These are phyloP conservation scores for Trichechus manatus DNA, from an alignment of 2,113 vertebrate genomes.

Conservation along the genomic window DNA sequence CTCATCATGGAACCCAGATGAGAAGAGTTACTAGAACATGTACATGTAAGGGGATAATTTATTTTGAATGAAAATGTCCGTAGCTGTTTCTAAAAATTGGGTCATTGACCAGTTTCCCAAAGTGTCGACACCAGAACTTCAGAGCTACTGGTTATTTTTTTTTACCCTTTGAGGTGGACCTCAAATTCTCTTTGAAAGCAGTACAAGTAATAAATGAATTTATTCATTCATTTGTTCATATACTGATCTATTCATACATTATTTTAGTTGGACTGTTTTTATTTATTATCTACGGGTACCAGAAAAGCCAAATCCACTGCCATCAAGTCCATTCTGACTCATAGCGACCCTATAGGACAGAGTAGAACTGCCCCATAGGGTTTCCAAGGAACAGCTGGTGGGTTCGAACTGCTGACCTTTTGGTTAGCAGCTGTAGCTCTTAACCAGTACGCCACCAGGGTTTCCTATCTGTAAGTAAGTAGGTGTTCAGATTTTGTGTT, in stretches of 20 bases:
- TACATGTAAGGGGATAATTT: not conserved
- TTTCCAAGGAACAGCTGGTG: too few species aligned
- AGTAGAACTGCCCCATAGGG: too few species aligned
- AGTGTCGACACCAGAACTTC: not conserved
- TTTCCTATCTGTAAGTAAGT: too few species aligned
- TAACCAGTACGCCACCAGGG: too few species aligned
- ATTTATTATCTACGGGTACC: not conserved
- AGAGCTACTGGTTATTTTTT: not conserved
- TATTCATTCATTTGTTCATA: not conserved
- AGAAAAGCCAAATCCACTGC: too few species aligned
- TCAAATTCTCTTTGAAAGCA: not conserved
- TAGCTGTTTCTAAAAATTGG: not conserved
- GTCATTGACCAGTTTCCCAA: not conserved
- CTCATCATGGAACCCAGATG: not conserved
- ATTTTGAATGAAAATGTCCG: not conserved
- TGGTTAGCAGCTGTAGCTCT: too few species aligned
- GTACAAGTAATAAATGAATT: not conserved
- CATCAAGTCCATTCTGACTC: too few species aligned
- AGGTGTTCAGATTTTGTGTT: not conserved
- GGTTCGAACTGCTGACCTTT: too few species aligned
- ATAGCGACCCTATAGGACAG: too few species aligned
- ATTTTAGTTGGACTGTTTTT: not conserved
- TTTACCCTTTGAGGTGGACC: not conserved
- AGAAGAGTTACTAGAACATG: not conserved
- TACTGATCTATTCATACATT: too few species aligned